Evolutionary conservation across 2,888 invertebrate species (phyloP), one percentile per base, ranked within the genome.

Genomic region (Pyrgus malvae): DNA sequence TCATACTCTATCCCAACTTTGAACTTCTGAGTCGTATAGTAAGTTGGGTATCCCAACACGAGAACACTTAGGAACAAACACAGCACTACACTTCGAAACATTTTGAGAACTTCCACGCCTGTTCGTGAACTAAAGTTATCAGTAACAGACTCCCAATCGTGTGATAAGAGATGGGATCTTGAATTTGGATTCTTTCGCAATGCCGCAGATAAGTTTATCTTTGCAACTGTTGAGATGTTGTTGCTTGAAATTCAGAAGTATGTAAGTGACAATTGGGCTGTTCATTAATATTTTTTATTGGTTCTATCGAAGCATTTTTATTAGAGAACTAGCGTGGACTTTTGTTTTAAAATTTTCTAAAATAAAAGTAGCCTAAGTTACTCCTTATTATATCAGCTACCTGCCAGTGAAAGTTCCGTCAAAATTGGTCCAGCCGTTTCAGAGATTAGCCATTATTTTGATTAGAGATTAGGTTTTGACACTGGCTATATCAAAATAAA

Each of bases 1-100:
- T 83, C 84, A 72, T 89, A 90, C 72, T 89, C 85, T 49, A 88
- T 81, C 19, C 89, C 89, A 54, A 86, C 72, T 67, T 78, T 79
- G 58, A 82, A 89, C 4, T 71, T 71, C 59, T 74, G 64, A 1
- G 76, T 80, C 2, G 74, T 71, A 60, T 70, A 89, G n/a, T 66
- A 46, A 31, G 67, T 61, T 0, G 78, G 78, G 11, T 68, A 71
- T 12, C 74, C 64, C 7, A 57, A 40, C 54, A 70, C 75, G 7
- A 63, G 49, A 7, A 57, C 21, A 16, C 37, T 70, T 17, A 74
- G 41, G 50, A 72, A 58, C 1, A 76, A 55, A 68, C 61, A 71
- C 40, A 66, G 50, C 48, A 63, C 5, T 27, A 40, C 40, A 37
- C 25, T 42, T 50, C 23, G 33, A 16, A 25, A 35, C 50, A 50